A percentile compares a stretch with the other conserved stretches of the same genome.
Conservation (phyloP, 2,888 invertebrate species). For the Aspidapion aeneum region DNA sequence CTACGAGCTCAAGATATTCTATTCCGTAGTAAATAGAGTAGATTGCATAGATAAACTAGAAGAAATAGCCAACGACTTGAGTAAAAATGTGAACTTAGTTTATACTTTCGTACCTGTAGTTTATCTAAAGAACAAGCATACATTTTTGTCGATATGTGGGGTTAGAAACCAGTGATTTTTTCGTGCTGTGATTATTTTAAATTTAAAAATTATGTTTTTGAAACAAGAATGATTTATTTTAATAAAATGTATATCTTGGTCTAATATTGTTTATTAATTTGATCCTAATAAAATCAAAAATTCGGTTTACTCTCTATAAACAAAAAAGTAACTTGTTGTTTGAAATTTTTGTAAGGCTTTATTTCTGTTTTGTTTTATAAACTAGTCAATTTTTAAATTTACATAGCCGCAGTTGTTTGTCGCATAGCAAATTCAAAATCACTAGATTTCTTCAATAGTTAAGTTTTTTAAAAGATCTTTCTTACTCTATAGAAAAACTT, state of each 20-base stretch:
- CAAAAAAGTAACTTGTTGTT: too few species aligned
- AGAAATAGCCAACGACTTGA: conserved; percentile 9
- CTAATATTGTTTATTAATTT: background rate
- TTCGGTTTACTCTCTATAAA: too few species aligned
- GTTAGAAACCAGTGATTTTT: conserved; percentile 62
- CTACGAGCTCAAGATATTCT: conserved; percentile 75
- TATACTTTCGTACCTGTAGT: conserved; percentile 76
- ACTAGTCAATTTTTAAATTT: conserved; percentile 87
- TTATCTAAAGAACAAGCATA: conserved; percentile 75
- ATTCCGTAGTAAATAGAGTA: conserved; percentile 54
- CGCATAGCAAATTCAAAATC: conserved; percentile 54
- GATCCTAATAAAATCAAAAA: too few species aligned
- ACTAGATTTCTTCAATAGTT: conserved; percentile 40
- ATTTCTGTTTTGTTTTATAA: conserved; percentile 81
- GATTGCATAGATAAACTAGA: conserved; percentile 7
- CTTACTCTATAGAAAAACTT: conserved; percentile 52
- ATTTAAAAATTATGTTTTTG: background rate
- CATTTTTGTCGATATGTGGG: conserved; percentile 80
- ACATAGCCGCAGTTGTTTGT: conserved; percentile 81
- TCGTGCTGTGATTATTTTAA: background rate
- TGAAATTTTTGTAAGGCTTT: too few species aligned
- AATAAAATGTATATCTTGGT: background rate
- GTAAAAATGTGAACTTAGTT: conserved; percentile 48
- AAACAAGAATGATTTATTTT: background rate
- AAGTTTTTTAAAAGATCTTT: conserved; percentile 55